These are phyloP conservation scores for Macrostomum lignano DNA, from an alignment of 1,140 invertebrate genomes.

Conservation along the genomic window DNA sequence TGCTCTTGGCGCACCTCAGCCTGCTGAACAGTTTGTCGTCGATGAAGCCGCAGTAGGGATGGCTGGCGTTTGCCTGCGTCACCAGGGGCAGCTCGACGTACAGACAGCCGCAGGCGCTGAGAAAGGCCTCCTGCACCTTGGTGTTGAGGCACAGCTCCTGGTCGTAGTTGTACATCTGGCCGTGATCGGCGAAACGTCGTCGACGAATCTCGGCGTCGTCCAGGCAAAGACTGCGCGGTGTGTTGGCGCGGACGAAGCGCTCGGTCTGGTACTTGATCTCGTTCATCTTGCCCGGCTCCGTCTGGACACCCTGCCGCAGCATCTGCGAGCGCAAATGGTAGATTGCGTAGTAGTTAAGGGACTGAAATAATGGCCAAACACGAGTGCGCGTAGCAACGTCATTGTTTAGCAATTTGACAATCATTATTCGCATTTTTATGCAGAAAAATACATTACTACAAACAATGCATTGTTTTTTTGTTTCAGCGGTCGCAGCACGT, in stretches of 20 bases:
- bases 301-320: neutral
- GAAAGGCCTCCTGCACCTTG: slow-evolving; percentile 1
- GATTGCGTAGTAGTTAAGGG: too few species aligned
- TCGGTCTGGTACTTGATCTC: neutral
- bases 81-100: neutral
- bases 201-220: neutral
- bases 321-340: too few species aligned
- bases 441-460: too few species aligned
- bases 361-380: too few species aligned
- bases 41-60: slow-evolving; percentile 4
- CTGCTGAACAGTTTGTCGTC: neutral
- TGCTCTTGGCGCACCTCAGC: neutral
- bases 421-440: too few species aligned
- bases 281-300: neutral
- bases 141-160: slow-evolving; percentile 2
- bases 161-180: slow-evolving; percentile 3
- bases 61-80: neutral
- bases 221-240: neutral
- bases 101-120: slow-evolving; percentile 1
- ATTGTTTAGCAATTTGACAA: too few species aligned
- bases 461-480: too few species aligned
- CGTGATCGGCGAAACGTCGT: slow-evolving; percentile 1
- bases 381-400: too few species aligned
- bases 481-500: too few species aligned
- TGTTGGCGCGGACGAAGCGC: neutral